phyloP scores from a whole-genome alignment of 2,797 vertebrate genomes.

The Mormyrus proboscirostris region DNA sequence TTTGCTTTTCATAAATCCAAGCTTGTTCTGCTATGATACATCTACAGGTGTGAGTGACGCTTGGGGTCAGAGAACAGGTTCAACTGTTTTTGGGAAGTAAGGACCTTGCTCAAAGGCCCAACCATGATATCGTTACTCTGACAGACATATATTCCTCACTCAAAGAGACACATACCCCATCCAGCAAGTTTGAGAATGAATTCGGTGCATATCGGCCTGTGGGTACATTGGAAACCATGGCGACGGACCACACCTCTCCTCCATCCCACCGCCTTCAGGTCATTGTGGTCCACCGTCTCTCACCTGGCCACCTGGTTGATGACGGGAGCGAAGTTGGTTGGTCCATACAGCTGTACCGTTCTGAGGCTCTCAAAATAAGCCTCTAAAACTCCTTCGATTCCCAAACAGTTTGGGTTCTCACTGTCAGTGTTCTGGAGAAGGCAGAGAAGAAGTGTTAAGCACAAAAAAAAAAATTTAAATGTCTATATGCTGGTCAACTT shows the following conservation, averaged over 20 bases:
- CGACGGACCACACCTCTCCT: not conserved
- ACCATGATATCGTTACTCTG: not conserved
- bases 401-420: slow-evolving; percentile 77
- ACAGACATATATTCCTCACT: not conserved
- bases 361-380: slow-evolving; percentile 83
- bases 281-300: slow-evolving; percentile 30
- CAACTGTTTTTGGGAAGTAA: not conserved
- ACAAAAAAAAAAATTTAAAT: not conserved
- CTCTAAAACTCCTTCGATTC: slow-evolving; percentile 80
- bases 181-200: not conserved
- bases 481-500: not conserved
- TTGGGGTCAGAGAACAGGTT: not conserved
- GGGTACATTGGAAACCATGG: not conserved
- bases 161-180: not conserved
- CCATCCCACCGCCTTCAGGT: not conserved
- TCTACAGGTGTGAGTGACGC: too few relatives aligned
- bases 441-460: not conserved
- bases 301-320: slow-evolving; percentile 86
- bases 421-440: slow-evolving; percentile 68
- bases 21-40: not conserved
- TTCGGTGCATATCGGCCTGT: not conserved
- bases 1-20: not conserved
- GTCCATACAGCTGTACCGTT: slow-evolving; percentile 80
- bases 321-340: slow-evolving; percentile 82
- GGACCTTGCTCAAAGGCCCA: not conserved